phyloP scores from a whole-genome alignment of 1,140 invertebrate species.

The Planococcus citri region DNA sequence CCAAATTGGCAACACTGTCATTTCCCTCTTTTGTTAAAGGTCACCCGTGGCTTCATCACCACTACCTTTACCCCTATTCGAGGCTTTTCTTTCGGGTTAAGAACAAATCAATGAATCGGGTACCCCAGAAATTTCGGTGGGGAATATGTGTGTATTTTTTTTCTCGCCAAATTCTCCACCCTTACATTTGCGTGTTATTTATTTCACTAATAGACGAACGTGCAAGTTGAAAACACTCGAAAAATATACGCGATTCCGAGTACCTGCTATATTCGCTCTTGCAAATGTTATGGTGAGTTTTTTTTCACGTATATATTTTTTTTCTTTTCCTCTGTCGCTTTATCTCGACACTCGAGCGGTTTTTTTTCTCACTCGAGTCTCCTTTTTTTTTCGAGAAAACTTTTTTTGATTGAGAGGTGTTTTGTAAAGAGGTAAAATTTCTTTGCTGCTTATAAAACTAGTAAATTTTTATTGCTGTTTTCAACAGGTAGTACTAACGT shows the following conservation, averaged over 20 bases:
- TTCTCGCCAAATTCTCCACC: background rate
- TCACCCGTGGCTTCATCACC: background rate
- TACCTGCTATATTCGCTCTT: no score
- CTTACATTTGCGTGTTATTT: constrained; percentile 5
- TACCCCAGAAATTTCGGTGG: constrained; percentile 13
- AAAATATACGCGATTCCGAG: background rate
- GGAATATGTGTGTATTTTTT: background rate
- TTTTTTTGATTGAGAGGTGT: no score
- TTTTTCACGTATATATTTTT: no score
- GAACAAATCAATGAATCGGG: constrained; percentile 15
- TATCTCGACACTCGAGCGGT: no score
- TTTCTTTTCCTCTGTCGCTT: no score
- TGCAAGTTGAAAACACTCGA: background rate
- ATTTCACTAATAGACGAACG: background rate
- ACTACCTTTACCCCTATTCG: background rate
- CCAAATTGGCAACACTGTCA: no score
- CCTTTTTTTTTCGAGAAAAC: no score
- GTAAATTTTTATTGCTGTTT: no score
- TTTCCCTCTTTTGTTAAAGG: background rate
- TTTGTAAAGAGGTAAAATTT: no score
- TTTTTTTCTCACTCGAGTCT: background rate
- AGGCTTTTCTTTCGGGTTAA: background rate
- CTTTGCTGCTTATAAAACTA: no score
- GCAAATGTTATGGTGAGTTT: no score
- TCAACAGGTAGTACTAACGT: background rate